Evolutionary conservation across 2,797 vertebrate genomes (phyloP).

Genomic region (Parotocinclus haroldoi): DNA sequence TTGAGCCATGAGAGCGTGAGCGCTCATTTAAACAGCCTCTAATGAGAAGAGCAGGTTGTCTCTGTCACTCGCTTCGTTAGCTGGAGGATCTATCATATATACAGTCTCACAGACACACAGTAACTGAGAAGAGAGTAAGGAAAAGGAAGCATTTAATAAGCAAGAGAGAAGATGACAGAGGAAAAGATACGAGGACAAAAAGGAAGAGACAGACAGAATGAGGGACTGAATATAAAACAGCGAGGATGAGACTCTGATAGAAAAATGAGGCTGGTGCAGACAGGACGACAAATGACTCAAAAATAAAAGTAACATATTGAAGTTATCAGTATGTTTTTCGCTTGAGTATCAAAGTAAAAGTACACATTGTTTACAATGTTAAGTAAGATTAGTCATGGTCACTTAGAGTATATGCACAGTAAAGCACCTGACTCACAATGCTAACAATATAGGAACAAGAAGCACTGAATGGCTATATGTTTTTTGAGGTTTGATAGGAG

Average conservation of each 20-base stretch:
- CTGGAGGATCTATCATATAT: conserved; percentile 21
- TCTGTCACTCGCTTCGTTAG: conserved; percentile 42
- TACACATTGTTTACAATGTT: too few species aligned
- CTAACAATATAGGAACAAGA: too few species aligned
- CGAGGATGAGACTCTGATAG: background rate
- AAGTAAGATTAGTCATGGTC: too few species aligned
- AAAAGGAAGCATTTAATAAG: background rate
- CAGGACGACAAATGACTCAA: too few species aligned
- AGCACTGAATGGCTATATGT: too few species aligned
- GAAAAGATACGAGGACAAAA: background rate
- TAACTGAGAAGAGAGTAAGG: background rate
- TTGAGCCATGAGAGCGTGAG: conserved; percentile 1
- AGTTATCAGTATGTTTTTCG: too few species aligned
- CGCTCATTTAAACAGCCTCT: conserved; percentile 33
- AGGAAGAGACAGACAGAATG: background rate
- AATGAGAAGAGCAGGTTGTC: conserved; percentile 36
- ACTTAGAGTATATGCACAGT: too few species aligned
- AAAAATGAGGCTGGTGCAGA: background rate
- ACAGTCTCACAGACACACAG: conserved; percentile 22
- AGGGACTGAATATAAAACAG: background rate
- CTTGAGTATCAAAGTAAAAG: too few species aligned
- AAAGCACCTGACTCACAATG: too few species aligned
- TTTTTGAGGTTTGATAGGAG: too few species aligned
- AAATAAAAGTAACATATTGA: too few species aligned
- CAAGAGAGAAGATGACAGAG: conserved; percentile 8